These are phyloP conservation scores for Tokudaia muenninki DNA, from an alignment of 2,797 vertebrate genomes.

Conservation along the genomic window DNA sequence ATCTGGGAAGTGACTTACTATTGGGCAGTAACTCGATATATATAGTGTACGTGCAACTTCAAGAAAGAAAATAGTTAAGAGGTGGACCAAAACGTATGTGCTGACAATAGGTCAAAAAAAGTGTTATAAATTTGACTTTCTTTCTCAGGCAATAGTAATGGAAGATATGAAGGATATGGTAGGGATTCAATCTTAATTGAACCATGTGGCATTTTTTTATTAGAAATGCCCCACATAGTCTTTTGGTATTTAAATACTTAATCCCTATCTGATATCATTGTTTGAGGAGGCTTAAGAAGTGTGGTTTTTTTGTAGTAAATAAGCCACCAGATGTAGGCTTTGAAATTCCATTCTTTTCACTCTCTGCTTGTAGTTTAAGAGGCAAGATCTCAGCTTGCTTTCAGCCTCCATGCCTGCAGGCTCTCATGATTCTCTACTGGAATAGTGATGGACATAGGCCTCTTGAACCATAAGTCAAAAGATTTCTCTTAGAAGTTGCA, in stretches of 20 bases:
- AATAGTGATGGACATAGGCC: neutral
- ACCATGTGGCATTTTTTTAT: neutral
- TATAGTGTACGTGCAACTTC: neutral
- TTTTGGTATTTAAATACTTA: neutral
- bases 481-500: neutral
- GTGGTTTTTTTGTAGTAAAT: neutral
- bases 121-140: neutral
- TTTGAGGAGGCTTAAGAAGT: neutral
- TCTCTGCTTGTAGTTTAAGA: too few relatives aligned
- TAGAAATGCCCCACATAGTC: neutral
- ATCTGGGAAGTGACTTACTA: neutral
- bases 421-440: neutral
- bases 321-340: neutral
- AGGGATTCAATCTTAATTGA: neutral
- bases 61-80: conserved; percentile 36
- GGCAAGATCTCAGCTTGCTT: neutral
- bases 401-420: neutral
- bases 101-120: neutral
- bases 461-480: neutral
- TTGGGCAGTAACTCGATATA: neutral
- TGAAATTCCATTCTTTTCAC: neutral
- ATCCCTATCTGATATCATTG: neutral
- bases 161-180: neutral
- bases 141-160: neutral
- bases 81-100: neutral